A percentile compares a stretch with the other conserved stretches of the same genome.
Conservation (phyloP, 2,888 invertebrate species). For the Ophonus ardosiacus region DNA sequence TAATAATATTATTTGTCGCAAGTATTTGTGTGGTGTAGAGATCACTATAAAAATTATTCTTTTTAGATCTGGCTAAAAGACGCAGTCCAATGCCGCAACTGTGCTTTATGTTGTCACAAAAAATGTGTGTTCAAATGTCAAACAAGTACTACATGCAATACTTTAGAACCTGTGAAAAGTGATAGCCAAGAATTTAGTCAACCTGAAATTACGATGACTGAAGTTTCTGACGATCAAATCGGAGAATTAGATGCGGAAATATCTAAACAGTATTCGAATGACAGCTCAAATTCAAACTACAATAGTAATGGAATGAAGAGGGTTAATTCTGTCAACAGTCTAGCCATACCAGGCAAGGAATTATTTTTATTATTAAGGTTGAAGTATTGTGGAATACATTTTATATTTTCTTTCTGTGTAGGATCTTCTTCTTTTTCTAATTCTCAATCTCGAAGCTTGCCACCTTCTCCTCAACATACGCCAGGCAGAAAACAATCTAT, state of each 20-base stretch:
- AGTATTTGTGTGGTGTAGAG: no score
- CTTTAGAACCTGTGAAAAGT: constrained; percentile 72
- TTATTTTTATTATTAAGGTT: constrained; percentile 10
- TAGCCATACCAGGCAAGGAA: constrained; percentile 80
- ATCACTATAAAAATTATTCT: not conserved
- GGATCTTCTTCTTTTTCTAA: constrained; percentile 76
- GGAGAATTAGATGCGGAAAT: constrained; percentile 52
- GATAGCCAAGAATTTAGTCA: constrained; percentile 70
- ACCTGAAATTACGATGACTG: constrained; percentile 77
- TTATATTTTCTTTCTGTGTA: constrained; percentile 65
- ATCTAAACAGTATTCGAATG: constrained; percentile 53
- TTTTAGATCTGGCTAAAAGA: constrained; percentile 96
- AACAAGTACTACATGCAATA: constrained; percentile 82
- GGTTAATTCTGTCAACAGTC: constrained; percentile 84
- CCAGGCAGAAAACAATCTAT: constrained; percentile 84
- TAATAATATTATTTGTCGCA: no score
- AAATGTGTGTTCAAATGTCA: constrained; percentile 95
- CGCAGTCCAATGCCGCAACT: constrained; percentile 93
- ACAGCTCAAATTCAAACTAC: constrained; percentile 70
- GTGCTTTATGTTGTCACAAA: constrained; percentile 95
- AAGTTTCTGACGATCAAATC: constrained; percentile 71
- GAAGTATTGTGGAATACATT: constrained; percentile 1
- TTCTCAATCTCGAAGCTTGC: constrained; percentile 81
- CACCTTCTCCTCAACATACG: constrained; percentile 87
- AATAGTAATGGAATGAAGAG: constrained; percentile 80